Base-by-base conservation (phyloP, 2,113 vertebrate species). In the Ursus arctos region DNA sequence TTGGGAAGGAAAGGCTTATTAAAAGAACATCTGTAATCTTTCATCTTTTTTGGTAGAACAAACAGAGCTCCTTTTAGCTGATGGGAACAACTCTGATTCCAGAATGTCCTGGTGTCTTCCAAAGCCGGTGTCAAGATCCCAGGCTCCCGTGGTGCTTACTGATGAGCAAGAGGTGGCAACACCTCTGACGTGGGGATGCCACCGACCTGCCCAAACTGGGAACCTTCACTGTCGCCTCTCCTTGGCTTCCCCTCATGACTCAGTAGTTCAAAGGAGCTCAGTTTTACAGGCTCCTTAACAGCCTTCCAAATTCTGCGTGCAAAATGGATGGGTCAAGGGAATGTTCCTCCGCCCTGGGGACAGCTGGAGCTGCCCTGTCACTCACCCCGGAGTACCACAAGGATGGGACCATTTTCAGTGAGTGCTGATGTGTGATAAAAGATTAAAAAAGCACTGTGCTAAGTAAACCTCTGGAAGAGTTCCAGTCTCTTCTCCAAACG, bases 381-480 rank as follows among this genome's bases (percentile, higher is more conserved):
- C 33, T 80, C 82, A 26, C 51, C 18, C 6, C 6, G 22, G 24
- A 26, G 49, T 53, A 57, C 49, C n/a, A 61, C 31, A 28, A 36
- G n/a, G 40, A 24, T 3, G 6, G 47, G 15, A 43, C 43, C 86
- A 33, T 43, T 43, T 40, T 24, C 85, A 72, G 0, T 2, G 6
- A 49, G 71, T 22, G 40, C 40, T 8, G 12, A 31, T 72, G 55
- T 5, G 4, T 16, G 77, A 53, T 18, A 33, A 69, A 69, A 12
- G 6, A 55, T 0, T 0, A 28, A 47, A 69, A 4, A 4, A 51
- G 47, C 53, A 36, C 57, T 5, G 13, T 5, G 5, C 28, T 0
- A 2, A 82, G 49, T 0, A 31, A 57, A 49, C 13, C 40, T 67
- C 12, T 6, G 24, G n/a, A 33, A 49, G 33, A 61, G 69, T 36